Percentiles rank a stretch among this genome's conserved stretches.
phyloP scores from a whole-genome alignment of 2,797 vertebrate genomes.

The Neosilurus mollespiculum region DNA sequence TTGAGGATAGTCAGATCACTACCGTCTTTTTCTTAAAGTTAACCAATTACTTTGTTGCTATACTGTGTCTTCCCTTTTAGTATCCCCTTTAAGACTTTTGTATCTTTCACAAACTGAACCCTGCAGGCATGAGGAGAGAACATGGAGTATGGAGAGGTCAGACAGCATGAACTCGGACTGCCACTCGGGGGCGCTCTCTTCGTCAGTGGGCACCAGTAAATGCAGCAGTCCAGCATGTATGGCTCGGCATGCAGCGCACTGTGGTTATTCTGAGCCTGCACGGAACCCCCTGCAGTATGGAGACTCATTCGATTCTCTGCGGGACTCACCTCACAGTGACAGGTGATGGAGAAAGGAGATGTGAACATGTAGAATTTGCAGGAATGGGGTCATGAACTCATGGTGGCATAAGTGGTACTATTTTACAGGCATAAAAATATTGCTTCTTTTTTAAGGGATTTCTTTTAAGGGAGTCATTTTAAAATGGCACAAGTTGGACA shows the following conservation, averaged over 20 bases:
- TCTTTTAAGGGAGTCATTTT: not conserved
- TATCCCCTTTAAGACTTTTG: not conserved
- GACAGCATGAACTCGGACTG: constrained; percentile 94
- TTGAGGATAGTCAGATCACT: constrained; percentile 1
- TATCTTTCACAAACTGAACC: not conserved
- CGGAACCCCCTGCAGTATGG: constrained; percentile 80
- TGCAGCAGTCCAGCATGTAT: constrained; percentile 96
- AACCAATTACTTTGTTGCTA: not conserved
- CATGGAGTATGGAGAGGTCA: constrained; percentile 94
- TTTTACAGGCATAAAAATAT: not conserved
- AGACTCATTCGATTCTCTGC: constrained; percentile 91
- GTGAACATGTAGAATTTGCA: not conserved
- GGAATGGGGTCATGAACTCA: not conserved
- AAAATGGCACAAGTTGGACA: not conserved
- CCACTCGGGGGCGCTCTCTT: constrained; percentile 91
- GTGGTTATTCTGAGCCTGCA: constrained; percentile 77
- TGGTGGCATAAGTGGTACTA: not conserved
- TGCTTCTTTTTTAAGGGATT: not conserved
- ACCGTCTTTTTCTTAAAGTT: not conserved
- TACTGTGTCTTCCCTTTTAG: not conserved
- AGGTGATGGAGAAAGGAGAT: constrained; percentile 72
- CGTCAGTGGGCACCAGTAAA: constrained; percentile 95
- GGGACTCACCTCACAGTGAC: constrained; percentile 96
- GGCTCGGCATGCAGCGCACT: constrained; percentile 85
- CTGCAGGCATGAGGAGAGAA: constrained; percentile 90